A percentile compares a stretch with the other conserved stretches of the same genome.
Conservation (phyloP, 2,888 invertebrate species). For the Ischnura elegans region DNA sequence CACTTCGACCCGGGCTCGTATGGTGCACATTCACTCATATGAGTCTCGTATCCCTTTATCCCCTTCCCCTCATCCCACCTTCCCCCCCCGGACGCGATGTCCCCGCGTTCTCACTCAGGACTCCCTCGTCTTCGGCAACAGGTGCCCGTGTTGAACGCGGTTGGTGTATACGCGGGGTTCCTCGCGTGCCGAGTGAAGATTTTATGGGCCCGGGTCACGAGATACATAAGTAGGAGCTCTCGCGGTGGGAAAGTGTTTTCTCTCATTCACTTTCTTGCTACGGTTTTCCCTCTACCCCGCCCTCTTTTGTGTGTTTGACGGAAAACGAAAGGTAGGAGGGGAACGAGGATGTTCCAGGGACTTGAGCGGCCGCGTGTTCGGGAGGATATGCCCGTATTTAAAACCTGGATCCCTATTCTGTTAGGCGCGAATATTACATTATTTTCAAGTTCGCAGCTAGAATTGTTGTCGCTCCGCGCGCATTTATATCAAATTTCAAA, state of each 20-base stretch:
- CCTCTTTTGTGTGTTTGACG: not conserved
- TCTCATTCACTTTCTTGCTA: not conserved
- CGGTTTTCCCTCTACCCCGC: constrained; percentile 1
- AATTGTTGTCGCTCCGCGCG: too few species aligned
- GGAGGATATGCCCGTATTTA: too few species aligned
- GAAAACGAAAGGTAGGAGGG: not conserved
- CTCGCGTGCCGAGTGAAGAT: constrained; percentile 46
- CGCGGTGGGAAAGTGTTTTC: constrained; percentile 44
- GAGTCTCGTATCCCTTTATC: not conserved
- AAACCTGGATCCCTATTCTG: too few species aligned
- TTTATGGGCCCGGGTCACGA: constrained; percentile 55
- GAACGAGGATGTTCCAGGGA: not conserved
- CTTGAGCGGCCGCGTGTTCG: not conserved
- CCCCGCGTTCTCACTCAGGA: not conserved
- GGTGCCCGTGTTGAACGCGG: constrained; percentile 53
- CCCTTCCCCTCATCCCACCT: not conserved
- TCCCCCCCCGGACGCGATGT: not conserved
- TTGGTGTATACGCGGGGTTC: not conserved
- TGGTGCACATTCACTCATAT: not conserved
- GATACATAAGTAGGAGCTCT: not conserved
- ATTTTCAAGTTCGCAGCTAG: too few species aligned
- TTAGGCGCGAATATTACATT: too few species aligned
- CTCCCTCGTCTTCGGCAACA: constrained; percentile 33
- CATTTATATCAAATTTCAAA: too few species aligned
- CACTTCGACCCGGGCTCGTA: not conserved